phyloP scores from a whole-genome alignment of 2,888 invertebrate species.

The Teleiodes luculella region DNA sequence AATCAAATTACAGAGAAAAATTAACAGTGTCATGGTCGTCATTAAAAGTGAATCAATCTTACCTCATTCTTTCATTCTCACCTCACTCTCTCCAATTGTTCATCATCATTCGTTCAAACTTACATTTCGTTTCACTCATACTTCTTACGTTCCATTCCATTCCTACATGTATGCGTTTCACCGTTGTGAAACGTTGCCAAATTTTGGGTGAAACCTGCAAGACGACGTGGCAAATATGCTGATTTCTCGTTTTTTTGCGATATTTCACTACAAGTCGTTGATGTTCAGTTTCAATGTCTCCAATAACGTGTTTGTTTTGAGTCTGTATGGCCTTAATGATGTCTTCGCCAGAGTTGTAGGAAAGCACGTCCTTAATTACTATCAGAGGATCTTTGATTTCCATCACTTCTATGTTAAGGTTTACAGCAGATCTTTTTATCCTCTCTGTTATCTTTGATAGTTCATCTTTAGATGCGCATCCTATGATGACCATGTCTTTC shows the following conservation, averaged over 20 bases:
- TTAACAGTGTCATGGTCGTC: no score
- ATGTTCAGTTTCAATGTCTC: background rate
- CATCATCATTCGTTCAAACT: no score
- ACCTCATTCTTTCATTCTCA: no score
- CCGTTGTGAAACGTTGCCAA: conserved; percentile 6
- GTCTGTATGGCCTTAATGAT: conserved; percentile 11
- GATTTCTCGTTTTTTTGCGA: conserved; percentile 5
- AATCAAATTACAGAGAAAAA: no score
- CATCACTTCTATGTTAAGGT: background rate
- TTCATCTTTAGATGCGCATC: background rate
- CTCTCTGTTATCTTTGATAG: background rate
- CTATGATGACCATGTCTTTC: conserved; percentile 8
- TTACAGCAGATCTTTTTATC: background rate
- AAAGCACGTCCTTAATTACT: conserved; percentile 14
- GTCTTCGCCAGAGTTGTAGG: conserved; percentile 17
- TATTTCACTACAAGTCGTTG: background rate
- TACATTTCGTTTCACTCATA: no score
- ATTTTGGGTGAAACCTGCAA: conserved; percentile 7
- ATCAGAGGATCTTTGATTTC: conserved; percentile 17
- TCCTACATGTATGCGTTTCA: conserved; percentile 1
- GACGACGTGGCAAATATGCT: conserved; percentile 5
- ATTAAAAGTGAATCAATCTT: no score
- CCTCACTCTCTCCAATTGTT: no score
- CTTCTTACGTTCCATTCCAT: no score
- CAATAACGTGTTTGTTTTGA: conserved; percentile 13